Evolutionary conservation across 2,888 invertebrate species (phyloP).

Genomic region (Aplocera efformata): DNA sequence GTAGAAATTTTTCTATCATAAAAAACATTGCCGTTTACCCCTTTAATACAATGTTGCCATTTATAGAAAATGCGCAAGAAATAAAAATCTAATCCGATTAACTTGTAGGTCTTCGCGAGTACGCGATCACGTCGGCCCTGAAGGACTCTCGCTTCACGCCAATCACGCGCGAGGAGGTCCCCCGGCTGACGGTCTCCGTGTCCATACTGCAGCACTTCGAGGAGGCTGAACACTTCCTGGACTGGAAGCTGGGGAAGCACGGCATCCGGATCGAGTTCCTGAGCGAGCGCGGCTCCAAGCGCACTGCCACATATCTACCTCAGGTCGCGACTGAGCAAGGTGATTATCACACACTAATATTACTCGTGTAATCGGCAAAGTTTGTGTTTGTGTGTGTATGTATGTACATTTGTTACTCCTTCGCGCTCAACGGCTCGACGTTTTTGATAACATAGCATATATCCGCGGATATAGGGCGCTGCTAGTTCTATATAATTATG

Average conservation of each 20-base stretch:
- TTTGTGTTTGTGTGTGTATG: too few relatives aligned
- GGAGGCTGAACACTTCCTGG: slow-evolving; percentile 95
- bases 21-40: too few relatives aligned
- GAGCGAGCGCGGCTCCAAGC: slow-evolving; percentile 94
- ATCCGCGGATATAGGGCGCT: too few relatives aligned
- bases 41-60: too few relatives aligned
- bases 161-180: slow-evolving; percentile 95
- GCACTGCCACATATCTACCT: slow-evolving; percentile 98
- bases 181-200: slow-evolving; percentile 95
- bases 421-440: too few relatives aligned
- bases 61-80: too few relatives aligned
- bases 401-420: too few relatives aligned
- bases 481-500: too few relatives aligned
- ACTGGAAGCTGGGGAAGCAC: slow-evolving; percentile 98
- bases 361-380: too few relatives aligned
- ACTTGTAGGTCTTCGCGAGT: slow-evolving; percentile 91
- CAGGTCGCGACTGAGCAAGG: slow-evolving; percentile 99
- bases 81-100: slow-evolving; percentile 10
- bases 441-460: too few relatives aligned
- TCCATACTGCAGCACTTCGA: slow-evolving; percentile 98
- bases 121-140: slow-evolving; percentile 98
- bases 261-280: slow-evolving; percentile 99
- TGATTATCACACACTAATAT: too few relatives aligned
- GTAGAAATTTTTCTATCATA: too few relatives aligned
- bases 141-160: slow-evolving; percentile 98